Evolutionary conservation across 2,888 invertebrate species (phyloP).

Genomic region (Acholoe squamosa): DNA sequence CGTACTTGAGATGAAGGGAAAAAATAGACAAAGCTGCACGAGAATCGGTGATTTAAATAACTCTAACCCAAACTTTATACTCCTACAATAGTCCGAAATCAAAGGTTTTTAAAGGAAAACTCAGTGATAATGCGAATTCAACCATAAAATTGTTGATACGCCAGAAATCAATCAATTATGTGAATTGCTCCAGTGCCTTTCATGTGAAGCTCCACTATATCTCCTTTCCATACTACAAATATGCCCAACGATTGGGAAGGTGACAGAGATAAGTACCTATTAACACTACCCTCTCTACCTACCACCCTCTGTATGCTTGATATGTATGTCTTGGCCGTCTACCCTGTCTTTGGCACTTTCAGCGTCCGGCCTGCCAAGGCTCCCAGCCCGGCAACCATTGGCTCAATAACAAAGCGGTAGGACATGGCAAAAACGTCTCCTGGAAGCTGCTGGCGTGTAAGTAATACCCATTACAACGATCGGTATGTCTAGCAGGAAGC

Average conservation of each 20-base stretch:
- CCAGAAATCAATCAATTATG: not conserved
- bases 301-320: not conserved
- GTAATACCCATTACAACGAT: slow-evolving; percentile 11
- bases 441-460: slow-evolving; percentile 3
- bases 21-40: too few relatives aligned
- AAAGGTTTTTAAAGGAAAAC: too few relatives aligned
- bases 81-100: too few relatives aligned
- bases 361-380: not conserved
- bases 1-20: too few relatives aligned
- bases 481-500: not conserved
- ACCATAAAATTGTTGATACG: too few relatives aligned
- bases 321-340: slow-evolving; percentile 20
- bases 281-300: not conserved
- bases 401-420: slow-evolving; percentile 18
- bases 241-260: not conserved
- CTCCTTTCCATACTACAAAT: not conserved
- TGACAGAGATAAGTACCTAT: not conserved
- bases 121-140: too few relatives aligned
- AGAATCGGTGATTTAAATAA: too few relatives aligned
- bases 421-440: not conserved
- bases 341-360: not conserved
- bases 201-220: not conserved
- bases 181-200: not conserved
- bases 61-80: too few relatives aligned
- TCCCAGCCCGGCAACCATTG: not conserved